A percentile compares a stretch with the other conserved stretches of the same genome.
Conservation (phyloP, 2,797 vertebrate genomes). For the Danio kyathit region DNA sequence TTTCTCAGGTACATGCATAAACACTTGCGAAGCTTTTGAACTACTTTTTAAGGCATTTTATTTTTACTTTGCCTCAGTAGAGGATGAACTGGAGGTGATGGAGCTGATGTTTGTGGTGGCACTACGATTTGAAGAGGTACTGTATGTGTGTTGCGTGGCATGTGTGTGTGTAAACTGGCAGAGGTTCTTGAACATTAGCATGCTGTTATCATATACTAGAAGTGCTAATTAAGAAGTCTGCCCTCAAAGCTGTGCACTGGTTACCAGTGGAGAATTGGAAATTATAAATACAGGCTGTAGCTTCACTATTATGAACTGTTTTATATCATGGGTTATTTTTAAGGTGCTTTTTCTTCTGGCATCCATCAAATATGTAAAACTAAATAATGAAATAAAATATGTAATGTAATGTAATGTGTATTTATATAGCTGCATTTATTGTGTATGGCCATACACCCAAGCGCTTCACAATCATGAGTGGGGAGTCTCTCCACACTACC, state of each 20-base stretch:
- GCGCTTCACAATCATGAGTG: no score
- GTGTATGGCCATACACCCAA: no score
- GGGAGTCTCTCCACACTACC: no score
- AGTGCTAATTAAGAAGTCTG: slow-evolving; percentile 58
- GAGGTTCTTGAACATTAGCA: slow-evolving; percentile 47
- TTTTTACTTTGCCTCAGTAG: slow-evolving; percentile 40
- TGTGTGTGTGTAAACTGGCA: slow-evolving; percentile 19
- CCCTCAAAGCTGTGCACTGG: slow-evolving; percentile 37
- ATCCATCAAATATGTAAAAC: neutral
- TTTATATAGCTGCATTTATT: no score
- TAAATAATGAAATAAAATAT: neutral
- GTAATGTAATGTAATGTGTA: no score
- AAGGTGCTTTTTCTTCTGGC: neutral
- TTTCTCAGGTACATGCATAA: slow-evolving; percentile 14
- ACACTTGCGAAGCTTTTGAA: neutral
- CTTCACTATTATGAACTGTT: neutral
- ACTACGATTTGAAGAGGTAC: slow-evolving; percentile 28
- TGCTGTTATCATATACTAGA: slow-evolving; percentile 47
- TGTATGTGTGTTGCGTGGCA: neutral
- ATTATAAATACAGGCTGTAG: neutral
- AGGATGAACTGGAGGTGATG: slow-evolving; percentile 27
- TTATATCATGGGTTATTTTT: slow-evolving; percentile 12
- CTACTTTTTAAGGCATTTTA: slow-evolving; percentile 22
- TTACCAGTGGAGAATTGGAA: slow-evolving; percentile 19
- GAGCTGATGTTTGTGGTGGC: slow-evolving; percentile 24